phyloP scores from a whole-genome alignment of 2,113 vertebrate species.

The Porphyrio hochstetteri region DNA sequence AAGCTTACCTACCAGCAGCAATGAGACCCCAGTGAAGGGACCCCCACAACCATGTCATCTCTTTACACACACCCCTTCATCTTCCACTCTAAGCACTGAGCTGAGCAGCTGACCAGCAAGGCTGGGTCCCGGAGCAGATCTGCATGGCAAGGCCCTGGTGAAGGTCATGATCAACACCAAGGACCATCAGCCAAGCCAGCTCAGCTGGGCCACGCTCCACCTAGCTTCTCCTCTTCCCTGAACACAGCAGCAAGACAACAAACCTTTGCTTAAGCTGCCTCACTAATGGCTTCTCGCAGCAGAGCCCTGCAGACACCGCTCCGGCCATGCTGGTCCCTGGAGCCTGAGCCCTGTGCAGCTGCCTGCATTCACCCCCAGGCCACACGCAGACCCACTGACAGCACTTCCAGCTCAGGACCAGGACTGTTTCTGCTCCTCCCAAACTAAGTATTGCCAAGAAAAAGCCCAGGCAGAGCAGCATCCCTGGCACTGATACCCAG shows the following conservation, averaged over 20 bases:
- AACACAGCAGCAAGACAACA: not conserved
- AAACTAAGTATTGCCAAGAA: rapidly evolving
- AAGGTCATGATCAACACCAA: not conserved
- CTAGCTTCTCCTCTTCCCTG: not conserved
- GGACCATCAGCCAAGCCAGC: not conserved
- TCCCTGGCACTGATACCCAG: not conserved
- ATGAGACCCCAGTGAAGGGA: not conserved
- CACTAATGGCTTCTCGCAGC: not conserved
- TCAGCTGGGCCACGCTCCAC: not conserved
- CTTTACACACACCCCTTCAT: not conserved
- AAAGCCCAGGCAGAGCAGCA: not conserved
- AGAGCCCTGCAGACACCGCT: not conserved
- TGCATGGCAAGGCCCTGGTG: not conserved
- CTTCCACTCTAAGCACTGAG: not conserved
- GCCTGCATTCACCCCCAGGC: not conserved
- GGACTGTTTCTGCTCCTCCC: not conserved
- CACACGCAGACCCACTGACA: not conserved
- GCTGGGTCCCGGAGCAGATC: not conserved
- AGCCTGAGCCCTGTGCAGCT: not conserved
- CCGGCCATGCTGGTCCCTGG: not conserved
- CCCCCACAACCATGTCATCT: not conserved
- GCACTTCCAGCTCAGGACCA: not conserved
- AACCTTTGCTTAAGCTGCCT: not conserved
- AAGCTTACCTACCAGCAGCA: not conserved
- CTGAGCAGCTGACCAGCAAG: rapidly evolving